Evolutionary conservation across 2,113 vertebrate species (phyloP).

Genomic region (Himantopus leucocephalus): DNA sequence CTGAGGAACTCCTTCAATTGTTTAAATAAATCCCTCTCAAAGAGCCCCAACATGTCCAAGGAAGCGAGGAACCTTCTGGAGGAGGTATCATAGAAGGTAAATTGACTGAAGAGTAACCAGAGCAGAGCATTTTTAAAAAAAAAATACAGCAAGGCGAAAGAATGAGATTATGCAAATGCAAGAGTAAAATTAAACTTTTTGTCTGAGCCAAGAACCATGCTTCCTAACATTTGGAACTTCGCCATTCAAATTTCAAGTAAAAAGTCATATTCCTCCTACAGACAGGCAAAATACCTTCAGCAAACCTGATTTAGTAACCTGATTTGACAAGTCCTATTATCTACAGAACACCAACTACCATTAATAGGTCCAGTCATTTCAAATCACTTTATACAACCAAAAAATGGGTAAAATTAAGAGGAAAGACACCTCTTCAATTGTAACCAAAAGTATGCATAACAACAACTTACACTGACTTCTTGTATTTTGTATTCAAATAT

Average conservation of each 20-base stretch:
- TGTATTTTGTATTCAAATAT: background rate
- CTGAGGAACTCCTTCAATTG: background rate
- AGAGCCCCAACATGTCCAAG: background rate
- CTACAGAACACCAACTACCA: background rate
- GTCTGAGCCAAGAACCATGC: background rate
- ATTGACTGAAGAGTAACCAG: background rate
- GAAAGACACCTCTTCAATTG: background rate
- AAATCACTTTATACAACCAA: background rate
- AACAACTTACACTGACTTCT: background rate
- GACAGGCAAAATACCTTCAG: background rate
- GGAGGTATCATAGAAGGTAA: background rate
- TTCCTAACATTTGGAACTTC: background rate
- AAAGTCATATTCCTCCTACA: background rate
- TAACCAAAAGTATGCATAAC: background rate
- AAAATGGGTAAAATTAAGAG: background rate
- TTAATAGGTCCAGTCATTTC: background rate
- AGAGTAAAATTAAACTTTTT: background rate
- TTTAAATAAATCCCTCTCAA: background rate
- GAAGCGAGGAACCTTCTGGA: background rate
- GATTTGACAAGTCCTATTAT: background rate
- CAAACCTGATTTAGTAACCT: background rate
- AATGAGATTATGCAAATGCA: background rate
- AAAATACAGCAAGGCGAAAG: background rate
- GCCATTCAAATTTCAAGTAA: background rate
- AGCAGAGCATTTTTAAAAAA: background rate